A percentile compares a stretch with the other conserved stretches of the same genome.
phyloP scores from a whole-genome alignment of 2,888 invertebrate species.

The Leptinotarsa peninsularis region DNA sequence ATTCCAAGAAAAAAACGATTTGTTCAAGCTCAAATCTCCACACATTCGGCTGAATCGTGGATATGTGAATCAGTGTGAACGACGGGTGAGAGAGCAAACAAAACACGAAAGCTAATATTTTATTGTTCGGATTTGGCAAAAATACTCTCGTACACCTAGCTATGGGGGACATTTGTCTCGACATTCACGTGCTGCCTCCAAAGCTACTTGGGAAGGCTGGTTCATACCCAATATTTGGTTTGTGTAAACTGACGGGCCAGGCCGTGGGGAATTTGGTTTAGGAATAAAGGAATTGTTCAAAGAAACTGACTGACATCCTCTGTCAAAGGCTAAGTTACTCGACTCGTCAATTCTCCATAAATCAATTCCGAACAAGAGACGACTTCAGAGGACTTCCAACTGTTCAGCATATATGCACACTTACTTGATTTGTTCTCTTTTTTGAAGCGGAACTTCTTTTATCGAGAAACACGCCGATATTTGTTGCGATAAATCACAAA shows the following conservation, averaged over 20 bases:
- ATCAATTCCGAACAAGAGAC: constrained; percentile 38
- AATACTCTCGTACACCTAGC: constrained; percentile 23
- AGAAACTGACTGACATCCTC: constrained; percentile 44
- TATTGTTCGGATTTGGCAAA: constrained; percentile 25
- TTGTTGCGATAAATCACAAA: too few species aligned
- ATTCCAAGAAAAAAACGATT: not conserved
- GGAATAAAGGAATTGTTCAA: constrained; percentile 40
- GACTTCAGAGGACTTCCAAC: constrained; percentile 28
- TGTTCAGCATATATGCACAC: constrained; percentile 3
- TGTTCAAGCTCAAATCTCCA: constrained; percentile 3
- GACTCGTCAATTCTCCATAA: constrained; percentile 40
- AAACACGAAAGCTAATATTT: constrained; percentile 25
- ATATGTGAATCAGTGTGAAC: constrained; percentile 16
- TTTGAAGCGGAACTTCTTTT: not conserved
- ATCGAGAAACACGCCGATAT: not conserved
- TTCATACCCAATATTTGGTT: constrained; percentile 41
- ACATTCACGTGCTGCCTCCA: constrained; percentile 38
- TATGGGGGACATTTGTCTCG: constrained; percentile 38
- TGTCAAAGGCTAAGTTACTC: constrained; percentile 40
- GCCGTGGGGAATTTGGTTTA: constrained; percentile 36
- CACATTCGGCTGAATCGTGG: not conserved
- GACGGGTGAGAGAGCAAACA: constrained; percentile 10
- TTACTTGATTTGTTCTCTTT: constrained; percentile 17
- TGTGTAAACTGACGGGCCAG: constrained; percentile 44
- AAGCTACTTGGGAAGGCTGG: constrained; percentile 35